Evolutionary conservation across 2,888 invertebrate genomes (phyloP).

Genomic region (Vesta saturnalis): DNA sequence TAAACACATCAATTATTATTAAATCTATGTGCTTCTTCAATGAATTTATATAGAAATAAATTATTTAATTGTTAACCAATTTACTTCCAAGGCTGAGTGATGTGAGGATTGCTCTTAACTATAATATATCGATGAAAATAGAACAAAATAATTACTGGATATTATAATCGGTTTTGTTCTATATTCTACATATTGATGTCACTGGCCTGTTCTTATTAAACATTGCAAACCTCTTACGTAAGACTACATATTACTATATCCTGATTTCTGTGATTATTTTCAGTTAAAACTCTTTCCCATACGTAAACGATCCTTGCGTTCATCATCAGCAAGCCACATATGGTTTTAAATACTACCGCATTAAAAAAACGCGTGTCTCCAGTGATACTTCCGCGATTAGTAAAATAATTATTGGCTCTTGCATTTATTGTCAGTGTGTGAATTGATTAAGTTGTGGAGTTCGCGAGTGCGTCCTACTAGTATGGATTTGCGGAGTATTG

Average conservation of each 20-base stretch:
- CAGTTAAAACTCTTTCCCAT: constrained; percentile 34
- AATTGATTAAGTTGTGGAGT: constrained; percentile 12
- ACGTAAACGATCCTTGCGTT: constrained; percentile 27
- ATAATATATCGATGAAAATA: not conserved
- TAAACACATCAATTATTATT: not conserved
- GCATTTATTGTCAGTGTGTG: constrained; percentile 20
- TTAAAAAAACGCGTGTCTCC: constrained; percentile 29
- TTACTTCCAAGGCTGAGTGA: not conserved
- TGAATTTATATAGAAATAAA: constrained; percentile 3
- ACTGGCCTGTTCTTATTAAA: constrained; percentile 13
- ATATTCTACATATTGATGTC: not conserved
- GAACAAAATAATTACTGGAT: constrained; percentile 8
- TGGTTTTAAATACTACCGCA: constrained; percentile 24
- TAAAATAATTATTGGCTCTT: constrained; percentile 9
- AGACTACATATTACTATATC: constrained; percentile 12
- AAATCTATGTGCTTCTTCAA: too few species aligned
- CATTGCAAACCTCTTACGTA: constrained; percentile 32
- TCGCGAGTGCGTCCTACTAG: constrained; percentile 23
- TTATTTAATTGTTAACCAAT: constrained; percentile 6
- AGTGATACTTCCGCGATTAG: constrained; percentile 23
- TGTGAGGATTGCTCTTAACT: not conserved
- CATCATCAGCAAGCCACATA: constrained; percentile 30
- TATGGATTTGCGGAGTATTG: constrained; percentile 19
- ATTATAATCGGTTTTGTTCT: constrained; percentile 9
- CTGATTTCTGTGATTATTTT: constrained; percentile 21